Percentiles rank a stretch among this genome's conserved stretches.
Evolutionary conservation across 37 sponge, comb jelly and placozoan species (phyloP).

Genomic region (Aplysina aerophoba): DNA sequence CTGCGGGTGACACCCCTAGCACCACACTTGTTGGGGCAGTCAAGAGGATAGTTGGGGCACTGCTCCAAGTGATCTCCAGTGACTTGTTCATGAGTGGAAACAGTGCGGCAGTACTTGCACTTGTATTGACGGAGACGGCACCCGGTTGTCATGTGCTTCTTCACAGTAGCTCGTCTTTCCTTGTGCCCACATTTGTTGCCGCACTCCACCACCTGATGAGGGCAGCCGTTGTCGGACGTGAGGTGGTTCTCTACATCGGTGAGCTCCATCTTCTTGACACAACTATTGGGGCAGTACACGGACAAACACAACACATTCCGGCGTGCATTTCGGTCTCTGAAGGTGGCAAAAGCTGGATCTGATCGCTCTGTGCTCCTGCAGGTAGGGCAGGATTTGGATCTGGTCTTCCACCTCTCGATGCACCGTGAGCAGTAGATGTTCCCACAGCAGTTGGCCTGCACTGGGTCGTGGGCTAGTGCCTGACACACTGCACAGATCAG

Average conservation of each 20-base stretch:
- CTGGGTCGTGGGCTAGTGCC: not conserved
- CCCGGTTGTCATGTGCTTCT: not conserved
- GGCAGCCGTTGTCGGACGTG: not conserved
- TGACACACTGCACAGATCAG: conserved; percentile 2
- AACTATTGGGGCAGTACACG: not conserved
- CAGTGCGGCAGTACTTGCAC: not conserved
- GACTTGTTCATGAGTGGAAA: not conserved
- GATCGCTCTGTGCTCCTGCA: not conserved
- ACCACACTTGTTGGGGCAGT: not conserved
- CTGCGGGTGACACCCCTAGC: not conserved
- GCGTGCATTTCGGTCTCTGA: not conserved
- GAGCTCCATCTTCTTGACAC: not conserved
- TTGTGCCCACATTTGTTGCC: not conserved
- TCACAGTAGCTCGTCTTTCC: not conserved
- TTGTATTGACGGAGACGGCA: not conserved
- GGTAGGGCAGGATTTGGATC: not conserved
- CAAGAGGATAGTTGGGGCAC: not conserved
- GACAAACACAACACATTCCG: not conserved
- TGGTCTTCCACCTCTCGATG: not conserved
- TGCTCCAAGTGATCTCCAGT: not conserved
- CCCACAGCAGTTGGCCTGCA: not conserved
- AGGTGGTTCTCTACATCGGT: not conserved
- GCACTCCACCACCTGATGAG: not conserved
- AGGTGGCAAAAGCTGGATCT: not conserved
- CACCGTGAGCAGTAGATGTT: not conserved